Evolutionary conservation across 2,888 invertebrate species (phyloP).

Genomic region (Herminia tarsipennalis): DNA sequence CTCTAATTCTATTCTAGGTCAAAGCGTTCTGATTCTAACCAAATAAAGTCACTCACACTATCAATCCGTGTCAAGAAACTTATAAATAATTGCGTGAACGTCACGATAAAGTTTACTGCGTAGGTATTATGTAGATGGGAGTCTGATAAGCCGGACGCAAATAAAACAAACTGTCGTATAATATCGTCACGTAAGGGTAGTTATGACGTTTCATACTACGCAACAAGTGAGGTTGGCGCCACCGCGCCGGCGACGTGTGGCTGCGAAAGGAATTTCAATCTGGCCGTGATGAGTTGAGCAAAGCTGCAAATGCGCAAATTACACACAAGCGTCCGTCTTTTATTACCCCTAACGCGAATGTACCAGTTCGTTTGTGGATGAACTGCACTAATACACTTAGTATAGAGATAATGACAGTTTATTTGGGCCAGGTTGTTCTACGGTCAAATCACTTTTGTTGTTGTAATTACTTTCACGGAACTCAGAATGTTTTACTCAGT

Average conservation of each 20-base stretch:
- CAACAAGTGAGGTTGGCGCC: constrained; percentile 79
- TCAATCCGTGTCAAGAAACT: neutral
- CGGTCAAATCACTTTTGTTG: too few relatives aligned
- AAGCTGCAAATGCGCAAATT: constrained; percentile 81
- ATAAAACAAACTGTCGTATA: constrained; percentile 64
- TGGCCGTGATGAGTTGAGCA: constrained; percentile 75
- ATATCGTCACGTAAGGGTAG: constrained; percentile 71
- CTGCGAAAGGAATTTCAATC: constrained; percentile 80
- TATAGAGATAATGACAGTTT: constrained; percentile 6
- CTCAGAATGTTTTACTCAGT: too few relatives aligned
- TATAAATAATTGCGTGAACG: constrained; percentile 1
- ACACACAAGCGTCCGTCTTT: constrained; percentile 64
- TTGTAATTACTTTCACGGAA: too few relatives aligned
- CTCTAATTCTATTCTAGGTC: too few relatives aligned
- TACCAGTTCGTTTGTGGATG: constrained; percentile 34
- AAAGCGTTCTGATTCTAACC: too few relatives aligned
- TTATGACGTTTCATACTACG: constrained; percentile 73
- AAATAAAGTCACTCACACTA: neutral
- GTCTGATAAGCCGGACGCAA: constrained; percentile 47
- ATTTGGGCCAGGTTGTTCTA: constrained; percentile 1
- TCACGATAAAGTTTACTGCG: constrained; percentile 9
- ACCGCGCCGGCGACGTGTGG: constrained; percentile 65
- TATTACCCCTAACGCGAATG: constrained; percentile 50
- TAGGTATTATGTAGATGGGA: constrained; percentile 21
- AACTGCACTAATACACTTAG: constrained; percentile 17